Evolutionary conservation across 2,797 vertebrate species (phyloP), one percentile per base, ranked within the genome.

Genomic region (Menidia menidia): DNA sequence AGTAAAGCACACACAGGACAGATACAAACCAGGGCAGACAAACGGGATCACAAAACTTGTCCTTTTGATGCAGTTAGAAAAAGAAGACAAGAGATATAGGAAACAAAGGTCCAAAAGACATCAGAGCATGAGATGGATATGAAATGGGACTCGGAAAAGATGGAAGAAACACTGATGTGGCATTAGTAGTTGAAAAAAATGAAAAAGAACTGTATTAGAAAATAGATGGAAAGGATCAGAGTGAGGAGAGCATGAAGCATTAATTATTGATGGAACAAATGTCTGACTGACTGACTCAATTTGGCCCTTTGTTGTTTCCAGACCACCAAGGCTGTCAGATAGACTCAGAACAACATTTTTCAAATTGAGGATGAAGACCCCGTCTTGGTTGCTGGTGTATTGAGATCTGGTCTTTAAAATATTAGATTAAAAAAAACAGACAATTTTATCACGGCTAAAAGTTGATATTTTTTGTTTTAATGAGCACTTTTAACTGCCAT

Each of bases 211-310:
- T 69, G 66, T 65, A 82, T 78, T 81, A 73, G 82, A 84, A 87
- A 80, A 81, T 83, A 84, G 86, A 89, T 81, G 84, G 83, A 81
- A 80, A 66, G 65, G 81, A 86, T 88, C 81, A 89, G 84, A 92
- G 80, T 64, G 71, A 81, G 61, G 77, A 72, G 79, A 83, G 77
- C 77, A 53, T 73, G 50, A 71, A 68, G 72, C 82, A 88, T 92
- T 85, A 81, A 89, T 88, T 91, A 91, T 92, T 92, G 84, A 91
- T 89, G 82, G 80, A 86, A 90, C 92, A 92, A 91, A 91, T 90
- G 89, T 92, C 84, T 87, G 83, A 85, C 81, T 90, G 88, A 90
- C 87, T 87, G 87, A 88, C 84, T 91, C 84, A 81, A 86, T 91
- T 90, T 89, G 87, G 85, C 59, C 76, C 79, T 86, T 63, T 87